Evolutionary conservation across 2,113 vertebrate species (phyloP), one percentile per base, ranked within the genome.

Genomic region (Microtus ochrogaster): DNA sequence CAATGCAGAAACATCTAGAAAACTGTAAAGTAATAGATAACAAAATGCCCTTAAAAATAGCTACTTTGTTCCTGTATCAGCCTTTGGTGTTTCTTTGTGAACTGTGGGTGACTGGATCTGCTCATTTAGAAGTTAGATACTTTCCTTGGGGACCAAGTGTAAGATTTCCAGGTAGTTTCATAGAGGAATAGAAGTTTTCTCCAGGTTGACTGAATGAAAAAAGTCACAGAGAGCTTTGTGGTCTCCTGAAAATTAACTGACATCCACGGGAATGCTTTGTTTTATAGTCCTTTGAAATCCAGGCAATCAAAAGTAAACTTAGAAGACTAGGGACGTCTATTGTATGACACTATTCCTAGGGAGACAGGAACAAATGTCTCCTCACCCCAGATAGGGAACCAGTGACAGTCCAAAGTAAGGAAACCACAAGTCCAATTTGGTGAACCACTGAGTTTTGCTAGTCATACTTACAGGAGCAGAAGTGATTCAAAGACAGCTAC

Each of bases 241-340:
- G 14, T 5, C 2, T 77, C 72, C 78, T 97, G 47, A 63, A 91
- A 83, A 95, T 89, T 30, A 52, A 76, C 8, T 79, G 65, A 76
- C 49, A 86, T 82, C n/a, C 76, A 55, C 39, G 84, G 81, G 28
- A 83, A 66, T 70, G 30, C 39, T 96, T 92, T 91, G 24, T 86
- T 92, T 81, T 39, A 49, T 49, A 89, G 66, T 74, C 36, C 91
- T 70, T 96, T 61, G 52, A 0, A 83, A 24, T 72, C 22, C 28
- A 94, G 63, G 30, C 26, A 88, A 21, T 83, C 47, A 4, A 10
- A 93, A 74, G n/a, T 68, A 26, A 70, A 93, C 24, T 41, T n/a
- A 81, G 36, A 44, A 74, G 26, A 72, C 13, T 79, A 24, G 77
- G 24, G 36, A 41, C 39, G 22, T 88, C 52, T 58, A 7, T 41